These are phyloP conservation scores for Alsophila aescularia DNA, from an alignment of 2,888 invertebrate species.

Conservation along the genomic window DNA sequence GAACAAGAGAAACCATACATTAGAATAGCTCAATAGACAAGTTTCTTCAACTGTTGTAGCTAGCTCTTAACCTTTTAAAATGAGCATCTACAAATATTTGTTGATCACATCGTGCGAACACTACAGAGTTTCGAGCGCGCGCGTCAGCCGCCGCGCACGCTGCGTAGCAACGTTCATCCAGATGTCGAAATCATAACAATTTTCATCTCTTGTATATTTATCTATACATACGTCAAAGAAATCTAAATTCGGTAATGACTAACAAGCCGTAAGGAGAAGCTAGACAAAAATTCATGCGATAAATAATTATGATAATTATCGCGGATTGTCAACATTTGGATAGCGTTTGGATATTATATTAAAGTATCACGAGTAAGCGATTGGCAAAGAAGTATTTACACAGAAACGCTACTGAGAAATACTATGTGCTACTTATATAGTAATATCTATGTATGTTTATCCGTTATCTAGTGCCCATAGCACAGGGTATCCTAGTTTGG, in stretches of 20 bases:
- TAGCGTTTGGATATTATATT: slow-evolving; percentile 20
- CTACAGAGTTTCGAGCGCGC: slow-evolving; percentile 36
- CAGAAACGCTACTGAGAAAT: slow-evolving; percentile 22
- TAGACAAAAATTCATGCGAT: slow-evolving; percentile 17
- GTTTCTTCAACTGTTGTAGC: not conserved
- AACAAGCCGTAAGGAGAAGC: slow-evolving; percentile 21
- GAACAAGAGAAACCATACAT: slow-evolving; percentile 52
- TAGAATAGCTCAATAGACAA: not conserved
- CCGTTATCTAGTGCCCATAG: too few species aligned
- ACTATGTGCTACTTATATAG: slow-evolving; percentile 9
- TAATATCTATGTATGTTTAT: too few species aligned
- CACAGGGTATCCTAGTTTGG: too few species aligned
- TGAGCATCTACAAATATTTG: slow-evolving; percentile 29
- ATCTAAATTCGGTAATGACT: slow-evolving; percentile 55
- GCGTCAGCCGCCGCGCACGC: slow-evolving; percentile 47
- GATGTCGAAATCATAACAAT: slow-evolving; percentile 61
- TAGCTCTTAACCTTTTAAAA: slow-evolving; percentile 2
- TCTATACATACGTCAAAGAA: slow-evolving; percentile 57
- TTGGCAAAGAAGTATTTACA: slow-evolving; percentile 14
- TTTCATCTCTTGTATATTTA: slow-evolving; percentile 51
- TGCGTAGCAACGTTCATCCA: slow-evolving; percentile 49
- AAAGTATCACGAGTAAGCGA: slow-evolving; percentile 27
- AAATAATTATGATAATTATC: slow-evolving; percentile 24
- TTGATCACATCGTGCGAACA: slow-evolving; percentile 25
- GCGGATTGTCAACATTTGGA: slow-evolving; percentile 25